These are phyloP conservation scores for Vimba vimba DNA, from an alignment of 2,113 vertebrate genomes.

Conservation along the genomic window DNA sequence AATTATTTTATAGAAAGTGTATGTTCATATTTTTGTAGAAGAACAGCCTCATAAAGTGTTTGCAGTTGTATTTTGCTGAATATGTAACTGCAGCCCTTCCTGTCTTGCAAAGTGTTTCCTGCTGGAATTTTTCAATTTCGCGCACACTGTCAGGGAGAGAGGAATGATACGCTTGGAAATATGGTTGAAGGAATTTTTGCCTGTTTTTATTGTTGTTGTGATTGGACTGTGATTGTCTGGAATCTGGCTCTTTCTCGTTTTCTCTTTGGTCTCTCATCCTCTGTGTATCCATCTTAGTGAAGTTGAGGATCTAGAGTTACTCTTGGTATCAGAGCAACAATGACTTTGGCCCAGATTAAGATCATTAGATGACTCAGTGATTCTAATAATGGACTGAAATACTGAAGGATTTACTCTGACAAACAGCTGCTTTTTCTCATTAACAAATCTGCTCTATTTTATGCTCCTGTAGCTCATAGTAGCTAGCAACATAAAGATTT, in stretches of 20 bases:
- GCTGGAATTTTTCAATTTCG: conserved; percentile 19
- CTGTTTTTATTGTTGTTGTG: background rate
- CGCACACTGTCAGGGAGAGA: background rate
- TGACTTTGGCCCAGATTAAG: conserved; percentile 32
- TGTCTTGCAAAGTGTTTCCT: conserved; percentile 45
- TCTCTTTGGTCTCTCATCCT: conserved; percentile 20
- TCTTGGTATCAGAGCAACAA: conserved; percentile 10
- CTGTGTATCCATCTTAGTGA: conserved; percentile 13
- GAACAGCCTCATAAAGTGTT: background rate
- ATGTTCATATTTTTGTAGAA: background rate
- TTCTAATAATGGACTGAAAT: background rate
- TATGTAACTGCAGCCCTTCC: conserved; percentile 41
- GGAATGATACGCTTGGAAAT: background rate
- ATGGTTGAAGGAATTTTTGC: background rate
- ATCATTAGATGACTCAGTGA: conserved; percentile 36
- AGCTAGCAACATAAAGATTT: background rate
- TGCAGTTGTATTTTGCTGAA: background rate
- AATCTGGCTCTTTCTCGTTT: conserved; percentile 41
- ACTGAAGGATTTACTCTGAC: background rate
- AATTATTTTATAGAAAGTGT: background rate
- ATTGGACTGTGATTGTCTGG: conserved; percentile 23
- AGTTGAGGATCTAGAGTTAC: conserved; percentile 44
- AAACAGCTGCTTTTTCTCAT: background rate
- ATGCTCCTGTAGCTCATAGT: background rate
- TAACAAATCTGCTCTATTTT: background rate